Evolutionary conservation across 2,888 invertebrate genomes (phyloP), one percentile per base, ranked within the genome.

Genomic region (Drosophila rubida): DNA sequence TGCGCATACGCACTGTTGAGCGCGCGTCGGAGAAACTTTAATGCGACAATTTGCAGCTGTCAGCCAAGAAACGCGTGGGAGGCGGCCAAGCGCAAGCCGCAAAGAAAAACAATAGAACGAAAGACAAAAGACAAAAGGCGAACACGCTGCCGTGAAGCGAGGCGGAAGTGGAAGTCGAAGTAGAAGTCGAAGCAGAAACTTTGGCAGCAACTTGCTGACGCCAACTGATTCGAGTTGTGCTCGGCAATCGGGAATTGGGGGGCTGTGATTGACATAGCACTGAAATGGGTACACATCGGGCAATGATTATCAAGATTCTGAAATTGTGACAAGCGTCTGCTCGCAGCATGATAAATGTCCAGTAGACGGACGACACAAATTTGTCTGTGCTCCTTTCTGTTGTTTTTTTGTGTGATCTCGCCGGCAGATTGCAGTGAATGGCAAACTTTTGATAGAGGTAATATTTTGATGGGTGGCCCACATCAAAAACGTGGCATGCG

Each of bases 31-130:
- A 19, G 54, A 41, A 81, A 67, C 67, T 68, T 64, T 68, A 69
- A 70, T 86, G 80, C 61, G 69, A 68, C 80, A 83, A 77, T 83
- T 86, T 74, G 70, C 80, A 73, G 77, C 61, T 66, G 76, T 23
- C 66, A 64, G n/a, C 27, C 13, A 9, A 22, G 32, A 35, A 35
- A n/a, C 22, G 44, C n/a, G n/a, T n/a, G n/a, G n/a, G n/a, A 42
- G 44, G 9, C 11, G 13, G 37, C 58, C 4, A 19, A 25, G 45
- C 2, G 27, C 3, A 11, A 11, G 19, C 25, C 11, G 25, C 5
- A 11, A n/a, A 32, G 39, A 55, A 32, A 49, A 48, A 19, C 32
- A 32, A 53, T 55, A 48, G 50, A 45, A 14, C 3, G 6, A 41
- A 55, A 57, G 35, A 64, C 55, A 63, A 60, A 62, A 32, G 19